phyloP scores from a whole-genome alignment of 2,888 invertebrate genomes.

The Scaptomyza polygonia region DNA sequence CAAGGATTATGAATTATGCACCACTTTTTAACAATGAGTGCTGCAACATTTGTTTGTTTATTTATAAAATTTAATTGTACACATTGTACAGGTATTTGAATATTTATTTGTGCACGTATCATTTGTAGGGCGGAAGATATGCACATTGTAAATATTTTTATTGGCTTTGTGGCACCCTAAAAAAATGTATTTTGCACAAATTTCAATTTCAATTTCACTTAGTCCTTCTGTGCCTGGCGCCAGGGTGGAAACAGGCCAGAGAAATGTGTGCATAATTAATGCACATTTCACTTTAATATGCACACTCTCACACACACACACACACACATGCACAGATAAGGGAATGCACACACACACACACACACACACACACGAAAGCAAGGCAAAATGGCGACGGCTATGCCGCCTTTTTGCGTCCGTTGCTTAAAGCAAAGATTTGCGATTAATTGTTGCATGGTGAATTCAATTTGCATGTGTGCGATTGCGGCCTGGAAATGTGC shows the following conservation, averaged over 20 bases:
- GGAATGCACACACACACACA: constrained; percentile 7
- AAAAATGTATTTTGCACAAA: constrained; percentile 29
- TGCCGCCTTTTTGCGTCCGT: constrained; percentile 50
- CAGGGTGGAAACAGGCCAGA: constrained; percentile 27
- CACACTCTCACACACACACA: constrained; percentile 41
- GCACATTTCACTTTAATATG: constrained; percentile 78
- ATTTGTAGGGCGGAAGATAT: constrained; percentile 2
- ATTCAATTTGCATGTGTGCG: constrained; percentile 67
- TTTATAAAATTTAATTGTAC: constrained; percentile 2
- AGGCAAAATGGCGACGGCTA: constrained; percentile 62
- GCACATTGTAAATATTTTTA: constrained; percentile 19
- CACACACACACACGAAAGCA: constrained; percentile 5
- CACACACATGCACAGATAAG: constrained; percentile 1
- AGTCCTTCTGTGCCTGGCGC: constrained; percentile 13
- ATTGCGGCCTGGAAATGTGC: constrained; percentile 11
- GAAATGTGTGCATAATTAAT: constrained; percentile 76
- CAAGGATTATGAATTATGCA: not conserved
- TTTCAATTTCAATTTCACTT: constrained; percentile 71
- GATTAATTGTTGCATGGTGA: constrained; percentile 81
- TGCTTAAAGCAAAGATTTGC: constrained; percentile 79
- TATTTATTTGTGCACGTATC: constrained; percentile 1
- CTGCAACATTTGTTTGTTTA: constrained; percentile 6
- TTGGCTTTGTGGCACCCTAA: constrained; percentile 19
- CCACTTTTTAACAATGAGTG: constrained; percentile 4
- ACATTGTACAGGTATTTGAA: not conserved